Evolutionary conservation across 1,140 invertebrate species (phyloP).

Genomic region (Plodia interpunctella): DNA sequence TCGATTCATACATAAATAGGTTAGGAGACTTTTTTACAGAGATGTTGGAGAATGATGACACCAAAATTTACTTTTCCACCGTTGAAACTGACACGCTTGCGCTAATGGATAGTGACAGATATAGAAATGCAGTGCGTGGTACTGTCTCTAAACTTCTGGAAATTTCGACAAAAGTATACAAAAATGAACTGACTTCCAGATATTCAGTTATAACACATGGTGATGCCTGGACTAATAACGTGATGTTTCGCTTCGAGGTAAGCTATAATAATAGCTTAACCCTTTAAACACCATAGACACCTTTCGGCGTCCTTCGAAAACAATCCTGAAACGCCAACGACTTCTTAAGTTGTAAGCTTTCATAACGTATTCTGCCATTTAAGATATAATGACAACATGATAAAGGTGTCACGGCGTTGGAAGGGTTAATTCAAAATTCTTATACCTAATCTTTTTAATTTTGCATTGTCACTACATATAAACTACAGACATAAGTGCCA

Average conservation of each 20-base stretch:
- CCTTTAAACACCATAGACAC: too few relatives aligned
- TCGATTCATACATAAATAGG: constrained; percentile 21
- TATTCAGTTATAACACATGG: constrained; percentile 24
- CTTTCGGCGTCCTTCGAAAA: too few relatives aligned
- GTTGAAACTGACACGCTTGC: constrained; percentile 4
- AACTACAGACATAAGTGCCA: too few relatives aligned
- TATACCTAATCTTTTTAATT: too few relatives aligned
- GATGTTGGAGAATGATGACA: not conserved
- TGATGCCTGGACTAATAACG: constrained; percentile 29
- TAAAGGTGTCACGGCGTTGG: too few relatives aligned
- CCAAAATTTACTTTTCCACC: not conserved
- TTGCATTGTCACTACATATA: too few relatives aligned
- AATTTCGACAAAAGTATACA: not conserved
- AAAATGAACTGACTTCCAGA: not conserved
- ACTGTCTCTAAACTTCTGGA: not conserved
- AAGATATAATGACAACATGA: too few relatives aligned
- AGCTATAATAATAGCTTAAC: constrained; percentile 9
- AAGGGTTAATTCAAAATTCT: too few relatives aligned
- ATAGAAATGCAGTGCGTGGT: constrained; percentile 12
- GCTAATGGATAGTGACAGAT: constrained; percentile 18
- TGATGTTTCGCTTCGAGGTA: constrained; percentile 24
- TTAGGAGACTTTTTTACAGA: constrained; percentile 6
- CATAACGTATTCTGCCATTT: too few relatives aligned
- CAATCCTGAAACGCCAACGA: too few relatives aligned
- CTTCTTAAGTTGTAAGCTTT: too few relatives aligned